phyloP scores from a whole-genome alignment of 2,888 invertebrate genomes.

The Myopa tessellatipennis region DNA sequence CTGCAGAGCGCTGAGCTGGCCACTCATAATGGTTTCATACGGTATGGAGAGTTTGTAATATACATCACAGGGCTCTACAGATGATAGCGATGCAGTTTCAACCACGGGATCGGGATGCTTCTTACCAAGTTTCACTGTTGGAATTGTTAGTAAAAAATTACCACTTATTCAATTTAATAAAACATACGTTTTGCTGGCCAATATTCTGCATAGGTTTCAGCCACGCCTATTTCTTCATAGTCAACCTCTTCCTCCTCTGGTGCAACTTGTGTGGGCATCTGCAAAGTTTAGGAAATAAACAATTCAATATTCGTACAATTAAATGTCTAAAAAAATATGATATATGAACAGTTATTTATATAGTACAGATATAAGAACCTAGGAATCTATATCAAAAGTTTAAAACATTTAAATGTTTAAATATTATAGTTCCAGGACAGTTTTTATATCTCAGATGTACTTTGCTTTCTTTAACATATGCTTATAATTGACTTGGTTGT shows the following conservation, averaged over 20 bases:
- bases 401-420: too few species aligned
- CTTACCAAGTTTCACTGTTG: constrained; percentile 86
- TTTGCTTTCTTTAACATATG: too few species aligned
- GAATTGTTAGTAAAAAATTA: constrained; percentile 40
- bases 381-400: too few species aligned
- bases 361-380: too few species aligned
- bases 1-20: constrained; percentile 93
- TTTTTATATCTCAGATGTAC: too few species aligned
- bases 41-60: constrained; percentile 89
- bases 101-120: constrained; percentile 99
- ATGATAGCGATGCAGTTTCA: constrained; percentile 96
- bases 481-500: too few species aligned
- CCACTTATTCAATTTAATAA: not conserved
- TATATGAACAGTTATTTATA: too few species aligned
- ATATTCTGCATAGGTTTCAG: constrained; percentile 98
- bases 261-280: constrained; percentile 48
- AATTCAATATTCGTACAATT: too few species aligned
- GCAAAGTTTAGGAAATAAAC: not conserved
- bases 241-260: constrained; percentile 85
- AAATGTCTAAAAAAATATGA: too few species aligned
- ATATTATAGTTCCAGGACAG: too few species aligned
- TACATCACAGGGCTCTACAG: constrained; percentile 94
- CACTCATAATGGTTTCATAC: constrained; percentile 83
- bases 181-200: constrained; percentile 92
- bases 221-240: constrained; percentile 96